A percentile compares a stretch with the other conserved stretches of the same genome.
phyloP scores from a whole-genome alignment of 2,113 vertebrate genomes.

The Pterocles burchelli region DNA sequence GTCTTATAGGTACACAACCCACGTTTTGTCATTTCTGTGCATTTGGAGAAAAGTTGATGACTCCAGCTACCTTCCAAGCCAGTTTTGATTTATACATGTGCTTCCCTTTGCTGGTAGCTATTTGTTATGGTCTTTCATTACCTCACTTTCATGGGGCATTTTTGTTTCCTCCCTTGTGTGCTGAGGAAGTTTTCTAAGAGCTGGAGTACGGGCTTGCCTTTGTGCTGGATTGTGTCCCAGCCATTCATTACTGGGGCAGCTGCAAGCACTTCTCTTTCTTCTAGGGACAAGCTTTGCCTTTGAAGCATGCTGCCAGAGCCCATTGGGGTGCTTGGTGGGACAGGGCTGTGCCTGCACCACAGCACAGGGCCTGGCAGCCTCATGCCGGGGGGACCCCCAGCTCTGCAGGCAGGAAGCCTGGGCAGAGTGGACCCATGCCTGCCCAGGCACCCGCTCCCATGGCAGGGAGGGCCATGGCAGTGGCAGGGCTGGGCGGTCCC shows the following conservation, averaged over 20 bases:
- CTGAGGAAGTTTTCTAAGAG: not conserved
- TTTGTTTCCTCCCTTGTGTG: not conserved
- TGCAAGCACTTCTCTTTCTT: slow-evolving; percentile 37
- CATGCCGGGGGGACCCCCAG: not conserved
- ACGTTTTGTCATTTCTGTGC: not conserved
- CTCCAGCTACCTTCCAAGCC: not conserved
- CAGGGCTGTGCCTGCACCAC: not conserved
- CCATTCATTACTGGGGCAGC: not conserved
- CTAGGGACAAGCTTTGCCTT: not conserved
- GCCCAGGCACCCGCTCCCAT: fast-evolving
- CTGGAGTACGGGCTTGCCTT: not conserved
- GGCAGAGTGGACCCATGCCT: too few species aligned
- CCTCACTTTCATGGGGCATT: not conserved
- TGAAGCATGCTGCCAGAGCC: not conserved
- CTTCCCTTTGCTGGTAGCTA: not conserved
- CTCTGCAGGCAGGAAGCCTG: not conserved
- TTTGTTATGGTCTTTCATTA: not conserved
- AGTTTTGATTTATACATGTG: not conserved
- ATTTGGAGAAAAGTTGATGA: not conserved
- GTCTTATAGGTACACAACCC: not conserved
- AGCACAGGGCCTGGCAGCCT: fast-evolving
- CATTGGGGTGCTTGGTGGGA: fast-evolving
- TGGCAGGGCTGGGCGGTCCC: fast-evolving
- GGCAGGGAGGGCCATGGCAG: too few species aligned
- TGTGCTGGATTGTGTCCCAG: not conserved